Base-by-base conservation (phyloP, 2,888 invertebrate species). In the Amphipyra tragopoginis region DNA sequence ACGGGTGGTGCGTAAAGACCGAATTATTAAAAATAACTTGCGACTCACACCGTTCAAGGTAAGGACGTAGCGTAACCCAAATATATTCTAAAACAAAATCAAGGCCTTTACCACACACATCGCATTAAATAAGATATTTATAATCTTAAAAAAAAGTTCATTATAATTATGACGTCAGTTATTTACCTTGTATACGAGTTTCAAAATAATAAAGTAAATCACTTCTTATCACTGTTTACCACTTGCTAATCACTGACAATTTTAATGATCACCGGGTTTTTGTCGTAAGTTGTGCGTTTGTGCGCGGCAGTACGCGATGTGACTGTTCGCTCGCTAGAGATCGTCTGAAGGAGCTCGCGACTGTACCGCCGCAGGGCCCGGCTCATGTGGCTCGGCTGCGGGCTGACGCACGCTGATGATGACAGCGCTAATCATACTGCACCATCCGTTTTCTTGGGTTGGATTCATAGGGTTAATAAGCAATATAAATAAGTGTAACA, bases 31-130 rank as follows among this genome's bases (percentile, higher is more conserved):
- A 93, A 94, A 94, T 94, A 94, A 89, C 91, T 82, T 70, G 68
- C 88, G 86, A 86, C 87, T 92, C 91, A 89, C 81, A 79, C 79
- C 76, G 86, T 84, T 89, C 94, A 94, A 94, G 94, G 94, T 86
- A 90, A 93, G 88, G 89, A 90, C 92, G 89, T 82, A 88, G 87
- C 88, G 87, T 83, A 87, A 83, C 90, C 88, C 84, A 92, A 88
- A 92, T 93, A 86, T 75, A 65, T 87, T 89, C 90, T 88, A 86
- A 90, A 90, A 88, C 84, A 80, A 87, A 86, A 91, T 89, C 93
- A 93, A 93, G 93, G 93, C 86, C 86, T 83, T 71, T 62, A 69
- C 64, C 66, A 74, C 68, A 73, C 64, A 64, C 53, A 65, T 54
- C 42, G 57, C 13, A 75, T 50, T 59, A 50, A 69, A 72, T 68